These are phyloP conservation scores for Parazoanthus swiftii DNA, from an alignment of 92 coral and sea anemone genomes.

Conservation along the genomic window DNA sequence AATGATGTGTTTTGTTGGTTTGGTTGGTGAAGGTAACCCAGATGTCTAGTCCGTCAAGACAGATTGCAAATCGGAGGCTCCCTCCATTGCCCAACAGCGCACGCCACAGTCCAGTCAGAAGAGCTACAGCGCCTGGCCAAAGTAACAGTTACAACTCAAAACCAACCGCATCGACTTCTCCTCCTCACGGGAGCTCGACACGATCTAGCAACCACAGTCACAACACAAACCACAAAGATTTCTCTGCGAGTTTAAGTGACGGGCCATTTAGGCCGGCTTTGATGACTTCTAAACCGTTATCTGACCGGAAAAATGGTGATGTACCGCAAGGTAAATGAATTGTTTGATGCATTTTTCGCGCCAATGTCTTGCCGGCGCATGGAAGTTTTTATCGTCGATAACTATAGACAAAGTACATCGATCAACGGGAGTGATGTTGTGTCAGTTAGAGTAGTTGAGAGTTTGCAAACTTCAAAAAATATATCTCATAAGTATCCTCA, in stretches of 20 bases:
- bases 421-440: background rate
- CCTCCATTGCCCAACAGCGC: conserved; percentile 92
- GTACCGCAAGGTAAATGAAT: conserved; percentile 54
- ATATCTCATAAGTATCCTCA: background rate
- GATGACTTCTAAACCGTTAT: conserved; percentile 76
- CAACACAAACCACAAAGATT: conserved; percentile 74
- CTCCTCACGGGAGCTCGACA: conserved; percentile 46
- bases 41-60: conserved; percentile 99
- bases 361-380: background rate
- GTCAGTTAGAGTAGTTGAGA: background rate
- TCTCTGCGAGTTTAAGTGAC: conserved; percentile 73
- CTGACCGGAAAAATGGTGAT: conserved; percentile 53
- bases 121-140: conserved; percentile 43
- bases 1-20: conserved; percentile 3
- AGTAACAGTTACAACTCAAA: conserved; percentile 51
- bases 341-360: background rate
- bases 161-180: conserved; percentile 47
- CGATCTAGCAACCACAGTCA: conserved; percentile 66
- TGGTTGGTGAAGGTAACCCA: conserved; percentile 2
- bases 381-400: no score
- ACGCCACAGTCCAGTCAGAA: conserved; percentile 62
- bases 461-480: background rate
- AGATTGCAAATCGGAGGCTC: conserved; percentile 84
- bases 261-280: conserved; percentile 98
- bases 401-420: background rate